A percentile compares a stretch with the other conserved stretches of the same genome.
Conservation (phyloP, 1,140 invertebrate species). For the Brachionus sp. region DNA sequence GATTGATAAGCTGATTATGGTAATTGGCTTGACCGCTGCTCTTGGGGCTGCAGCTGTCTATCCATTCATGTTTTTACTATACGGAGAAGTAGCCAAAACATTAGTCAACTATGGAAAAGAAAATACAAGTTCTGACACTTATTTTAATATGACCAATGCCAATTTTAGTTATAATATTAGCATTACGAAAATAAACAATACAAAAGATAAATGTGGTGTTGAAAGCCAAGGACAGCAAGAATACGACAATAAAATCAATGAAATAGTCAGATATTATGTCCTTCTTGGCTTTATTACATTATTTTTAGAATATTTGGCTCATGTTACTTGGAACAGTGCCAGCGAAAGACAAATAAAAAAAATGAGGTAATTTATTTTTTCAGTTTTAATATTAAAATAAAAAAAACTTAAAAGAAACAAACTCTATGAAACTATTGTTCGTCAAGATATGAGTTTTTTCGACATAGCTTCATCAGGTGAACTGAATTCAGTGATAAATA, state of each 20-base stretch:
- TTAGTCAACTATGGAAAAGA: conserved; percentile 7
- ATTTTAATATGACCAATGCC: neutral
- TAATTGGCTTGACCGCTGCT: neutral
- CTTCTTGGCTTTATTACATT: conserved; percentile 15
- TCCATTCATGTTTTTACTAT: conserved; percentile 42
- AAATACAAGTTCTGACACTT: neutral
- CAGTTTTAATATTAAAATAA: neutral
- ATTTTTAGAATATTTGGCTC: conserved; percentile 13
- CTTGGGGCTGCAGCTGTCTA: neutral
- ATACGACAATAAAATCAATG: neutral
- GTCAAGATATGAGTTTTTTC: conserved; percentile 45
- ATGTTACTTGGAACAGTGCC: conserved; percentile 34
- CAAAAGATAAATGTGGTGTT: neutral
- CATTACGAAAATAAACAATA: neutral
- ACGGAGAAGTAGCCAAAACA: conserved; percentile 28
- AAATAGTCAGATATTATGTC: conserved; percentile 34
- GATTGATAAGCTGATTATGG: conserved; percentile 22
- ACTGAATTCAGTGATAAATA: neutral
- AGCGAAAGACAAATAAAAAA: conserved; percentile 40
- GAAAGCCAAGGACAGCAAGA: neutral
- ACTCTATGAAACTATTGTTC: conserved; percentile 28
- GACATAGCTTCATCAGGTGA: conserved; percentile 13
- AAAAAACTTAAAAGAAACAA: neutral
- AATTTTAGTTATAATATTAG: neutral
- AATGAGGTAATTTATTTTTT: neutral